Conservation (phyloP, 1,140 invertebrate genomes). For the Drosophila subobscura region DNA sequence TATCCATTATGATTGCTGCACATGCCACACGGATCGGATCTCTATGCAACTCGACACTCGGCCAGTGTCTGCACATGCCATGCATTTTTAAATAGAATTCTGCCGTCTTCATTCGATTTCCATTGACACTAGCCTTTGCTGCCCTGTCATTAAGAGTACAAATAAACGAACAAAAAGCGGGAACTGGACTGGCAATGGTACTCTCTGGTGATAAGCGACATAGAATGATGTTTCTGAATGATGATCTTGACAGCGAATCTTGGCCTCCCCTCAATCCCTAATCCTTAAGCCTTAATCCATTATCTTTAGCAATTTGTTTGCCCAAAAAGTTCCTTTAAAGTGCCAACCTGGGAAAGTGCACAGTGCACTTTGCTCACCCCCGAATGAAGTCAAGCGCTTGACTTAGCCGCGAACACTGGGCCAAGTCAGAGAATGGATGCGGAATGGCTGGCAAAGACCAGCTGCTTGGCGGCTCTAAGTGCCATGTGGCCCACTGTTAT, state of each 20-base stretch:
- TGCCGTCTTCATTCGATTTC: no score
- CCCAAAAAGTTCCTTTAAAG: constrained; percentile 1
- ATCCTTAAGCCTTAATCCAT: not conserved
- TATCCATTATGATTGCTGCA: not conserved
- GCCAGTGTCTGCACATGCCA: constrained; percentile 5
- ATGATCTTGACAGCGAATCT: no score
- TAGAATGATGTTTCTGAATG: no score
- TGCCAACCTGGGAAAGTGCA: not conserved
- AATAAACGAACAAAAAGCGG: no score
- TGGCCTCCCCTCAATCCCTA: no score
- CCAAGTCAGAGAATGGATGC: not conserved
- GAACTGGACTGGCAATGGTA: no score
- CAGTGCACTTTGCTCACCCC: not conserved
- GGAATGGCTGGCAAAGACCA: not conserved
- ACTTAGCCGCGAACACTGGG: no score
- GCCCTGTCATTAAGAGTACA: no score
- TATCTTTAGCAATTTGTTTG: constrained; percentile 26
- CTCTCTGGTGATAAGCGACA: no score
- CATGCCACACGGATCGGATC: not conserved
- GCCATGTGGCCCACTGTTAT: constrained; percentile 14
- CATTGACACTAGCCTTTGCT: no score
- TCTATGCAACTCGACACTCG: not conserved
- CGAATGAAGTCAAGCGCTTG: no score
- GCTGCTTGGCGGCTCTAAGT: not conserved
- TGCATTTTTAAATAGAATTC: constrained; percentile 16